Evolutionary conservation across 2,113 vertebrate species (phyloP).

Genomic region (Ophthalmotilapia sp.): DNA sequence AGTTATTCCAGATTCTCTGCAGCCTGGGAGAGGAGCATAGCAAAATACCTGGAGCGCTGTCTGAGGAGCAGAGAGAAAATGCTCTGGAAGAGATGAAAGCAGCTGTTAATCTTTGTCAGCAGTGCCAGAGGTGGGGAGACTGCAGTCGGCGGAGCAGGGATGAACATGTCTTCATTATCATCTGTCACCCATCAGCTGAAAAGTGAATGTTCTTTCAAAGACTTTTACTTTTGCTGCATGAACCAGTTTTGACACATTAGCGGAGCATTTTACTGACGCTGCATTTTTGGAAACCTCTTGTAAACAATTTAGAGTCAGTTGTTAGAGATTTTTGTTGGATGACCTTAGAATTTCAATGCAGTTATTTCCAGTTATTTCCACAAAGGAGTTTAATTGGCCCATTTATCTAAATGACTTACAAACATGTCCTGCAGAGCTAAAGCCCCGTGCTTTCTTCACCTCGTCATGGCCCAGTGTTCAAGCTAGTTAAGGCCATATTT

Average conservation of each 20-base stretch:
- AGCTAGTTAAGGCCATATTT: conserved; percentile 59
- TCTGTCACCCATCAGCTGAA: conserved; percentile 57
- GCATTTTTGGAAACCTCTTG: background rate
- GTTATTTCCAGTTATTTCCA: conserved; percentile 31
- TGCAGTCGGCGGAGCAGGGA: conserved; percentile 26
- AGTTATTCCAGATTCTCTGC: conserved; percentile 27
- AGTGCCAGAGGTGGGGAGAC: conserved; percentile 35
- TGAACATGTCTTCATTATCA: conserved; percentile 63
- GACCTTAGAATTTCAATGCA: conserved; percentile 41
- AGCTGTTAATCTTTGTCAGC: conserved; percentile 72
- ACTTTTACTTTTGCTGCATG: conserved; percentile 12
- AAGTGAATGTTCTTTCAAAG: conserved; percentile 17
- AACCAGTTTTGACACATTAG: conserved; percentile 16
- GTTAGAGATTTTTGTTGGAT: conserved; percentile 1
- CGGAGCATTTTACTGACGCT: background rate
- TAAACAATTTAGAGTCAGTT: conserved; percentile 13
- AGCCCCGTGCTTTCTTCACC: conserved; percentile 28
- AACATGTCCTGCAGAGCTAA: conserved; percentile 35
- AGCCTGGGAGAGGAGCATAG: conserved; percentile 22
- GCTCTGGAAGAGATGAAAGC: conserved; percentile 67
- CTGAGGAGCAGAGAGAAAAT: conserved; percentile 36
- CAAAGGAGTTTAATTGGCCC: conserved; percentile 18
- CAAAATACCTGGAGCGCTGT: conserved; percentile 41
- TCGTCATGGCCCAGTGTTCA: conserved; percentile 27
- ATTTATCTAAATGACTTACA: conserved; percentile 57